Evolutionary conservation across 1,140 invertebrate genomes (phyloP).

Genomic region (Lysiphlebus fabarum): DNA sequence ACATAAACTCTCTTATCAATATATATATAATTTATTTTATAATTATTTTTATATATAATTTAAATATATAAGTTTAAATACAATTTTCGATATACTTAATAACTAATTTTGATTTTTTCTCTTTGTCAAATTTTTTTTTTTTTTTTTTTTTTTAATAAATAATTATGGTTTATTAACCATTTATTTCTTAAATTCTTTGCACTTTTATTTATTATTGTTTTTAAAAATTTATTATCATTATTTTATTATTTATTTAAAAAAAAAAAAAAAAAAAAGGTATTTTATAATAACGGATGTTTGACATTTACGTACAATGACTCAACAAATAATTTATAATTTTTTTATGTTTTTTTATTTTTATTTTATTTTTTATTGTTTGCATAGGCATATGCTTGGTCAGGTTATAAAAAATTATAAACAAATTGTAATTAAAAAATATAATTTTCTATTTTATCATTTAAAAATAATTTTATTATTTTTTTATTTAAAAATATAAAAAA

Average conservation of each 20-base stretch:
- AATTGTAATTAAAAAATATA: too few relatives aligned
- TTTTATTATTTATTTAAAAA: not conserved
- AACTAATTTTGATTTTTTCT: constrained; percentile 39
- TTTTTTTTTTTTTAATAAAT: not conserved
- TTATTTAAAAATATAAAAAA: too few relatives aligned
- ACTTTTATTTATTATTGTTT: constrained; percentile 1
- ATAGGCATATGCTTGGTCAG: constrained; percentile 27
- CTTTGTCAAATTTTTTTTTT: constrained; percentile 13
- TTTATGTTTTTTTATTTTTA: not conserved
- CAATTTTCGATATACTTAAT: constrained; percentile 25
- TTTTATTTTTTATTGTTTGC: constrained; percentile 1
- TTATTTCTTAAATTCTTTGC: not conserved
- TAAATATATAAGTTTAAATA: constrained; percentile 17
- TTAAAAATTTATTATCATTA: not conserved
- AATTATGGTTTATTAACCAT: not conserved
- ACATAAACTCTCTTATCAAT: constrained; percentile 26
- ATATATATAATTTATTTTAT: constrained; percentile 26
- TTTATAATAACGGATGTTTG: constrained; percentile 1
- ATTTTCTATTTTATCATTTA: not conserved
- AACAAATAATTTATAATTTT: not conserved
- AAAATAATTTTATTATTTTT: constrained; percentile 2
- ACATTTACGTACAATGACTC: not conserved
- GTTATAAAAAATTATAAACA: not conserved
- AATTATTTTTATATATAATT: constrained; percentile 27
- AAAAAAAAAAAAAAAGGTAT: not conserved